These are phyloP conservation scores for Myotis pilosus DNA, from an alignment of 2,797 vertebrate species.

Conservation along the genomic window DNA sequence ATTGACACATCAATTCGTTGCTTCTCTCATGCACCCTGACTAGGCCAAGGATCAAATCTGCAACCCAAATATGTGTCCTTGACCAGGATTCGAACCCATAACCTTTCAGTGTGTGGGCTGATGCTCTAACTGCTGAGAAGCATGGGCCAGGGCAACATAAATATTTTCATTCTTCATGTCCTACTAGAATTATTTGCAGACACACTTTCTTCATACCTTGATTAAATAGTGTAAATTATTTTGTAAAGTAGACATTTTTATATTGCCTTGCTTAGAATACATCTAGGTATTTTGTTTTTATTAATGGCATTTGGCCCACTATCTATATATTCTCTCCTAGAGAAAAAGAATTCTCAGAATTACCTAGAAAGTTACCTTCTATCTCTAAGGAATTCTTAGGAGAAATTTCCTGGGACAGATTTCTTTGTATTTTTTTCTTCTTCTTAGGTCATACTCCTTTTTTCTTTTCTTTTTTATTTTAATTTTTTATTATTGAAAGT, in stretches of 20 bases:
- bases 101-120: not conserved
- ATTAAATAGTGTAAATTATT: slow-evolving; percentile 75
- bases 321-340: slow-evolving; percentile 40
- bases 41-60: not conserved
- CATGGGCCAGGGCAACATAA: not conserved
- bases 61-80: not conserved
- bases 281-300: slow-evolving; percentile 44
- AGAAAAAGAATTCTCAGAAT: slow-evolving; percentile 43
- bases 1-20: not conserved
- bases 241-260: slow-evolving; percentile 71
- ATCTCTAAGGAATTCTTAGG: slow-evolving; percentile 29
- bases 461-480: too few relatives aligned
- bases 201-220: slow-evolving; percentile 19
- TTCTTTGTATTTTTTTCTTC: not conserved
- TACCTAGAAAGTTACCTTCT: slow-evolving; percentile 30
- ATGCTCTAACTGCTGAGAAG: not conserved
- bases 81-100: not conserved
- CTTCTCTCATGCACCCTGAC: not conserved
- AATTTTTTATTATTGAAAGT: too few relatives aligned
- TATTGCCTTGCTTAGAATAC: slow-evolving; percentile 52
- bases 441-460: too few relatives aligned
- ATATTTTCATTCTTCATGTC: slow-evolving; percentile 12
- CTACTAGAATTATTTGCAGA: slow-evolving; percentile 50
- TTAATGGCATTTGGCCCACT: slow-evolving; percentile 50
- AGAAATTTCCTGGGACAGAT: slow-evolving; percentile 13